phyloP scores from a whole-genome alignment of 2,797 vertebrate species.

The Sebastes oblongus region DNA sequence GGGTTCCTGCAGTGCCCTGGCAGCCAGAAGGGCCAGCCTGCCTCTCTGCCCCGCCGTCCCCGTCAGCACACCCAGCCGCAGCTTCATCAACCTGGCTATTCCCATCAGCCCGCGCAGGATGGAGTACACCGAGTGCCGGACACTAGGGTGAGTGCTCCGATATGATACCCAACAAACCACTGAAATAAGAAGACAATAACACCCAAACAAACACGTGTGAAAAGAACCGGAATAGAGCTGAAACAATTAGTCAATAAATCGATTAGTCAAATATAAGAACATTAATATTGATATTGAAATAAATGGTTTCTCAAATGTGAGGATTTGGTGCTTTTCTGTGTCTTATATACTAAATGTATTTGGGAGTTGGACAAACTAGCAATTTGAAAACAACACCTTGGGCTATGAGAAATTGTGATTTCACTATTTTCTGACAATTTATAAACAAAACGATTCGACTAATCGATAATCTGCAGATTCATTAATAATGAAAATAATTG shows the following conservation, averaged over 20 bases:
- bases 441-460: no score
- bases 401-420: no score
- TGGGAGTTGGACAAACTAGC: no score
- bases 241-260: neutral
- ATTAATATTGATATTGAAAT: neutral
- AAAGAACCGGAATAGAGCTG: neutral
- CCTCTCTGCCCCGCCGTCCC: constrained; percentile 11
- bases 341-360: no score
- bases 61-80: constrained; percentile 43
- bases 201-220: neutral
- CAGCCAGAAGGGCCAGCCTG: constrained; percentile 31
- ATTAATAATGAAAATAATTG: neutral
- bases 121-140: constrained; percentile 78
- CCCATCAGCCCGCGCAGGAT: constrained; percentile 72
- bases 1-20: constrained; percentile 60
- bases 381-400: no score
- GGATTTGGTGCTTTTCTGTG: neutral
- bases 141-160: constrained; percentile 63
- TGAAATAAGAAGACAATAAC: neutral
- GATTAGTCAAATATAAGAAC: neutral
- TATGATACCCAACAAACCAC: neutral
- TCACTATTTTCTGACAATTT: no score
- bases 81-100: constrained; percentile 78
- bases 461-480: neutral
- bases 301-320: neutral